Base-by-base conservation (phyloP, 2,113 vertebrate species). In the Phoenicopterus ruber region DNA sequence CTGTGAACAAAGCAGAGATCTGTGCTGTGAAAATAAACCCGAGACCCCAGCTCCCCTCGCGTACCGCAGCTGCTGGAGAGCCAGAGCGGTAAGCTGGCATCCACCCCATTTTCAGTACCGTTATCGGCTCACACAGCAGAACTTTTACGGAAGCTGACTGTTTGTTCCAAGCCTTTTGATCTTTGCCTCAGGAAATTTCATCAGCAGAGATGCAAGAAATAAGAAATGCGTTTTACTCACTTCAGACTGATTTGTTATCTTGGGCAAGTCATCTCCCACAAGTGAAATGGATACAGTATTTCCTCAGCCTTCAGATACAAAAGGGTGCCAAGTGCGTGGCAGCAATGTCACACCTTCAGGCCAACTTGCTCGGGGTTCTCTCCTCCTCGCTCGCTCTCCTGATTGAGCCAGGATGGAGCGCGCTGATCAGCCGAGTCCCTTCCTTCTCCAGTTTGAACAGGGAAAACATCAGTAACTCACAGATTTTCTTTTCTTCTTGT, bases 211-310 rank as follows among this genome's bases (percentile, higher is more conserved):
- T 61, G 26, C n/a, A 81, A 79, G 77, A 47, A 66, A 4, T 36
- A 47, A 82, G 47, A 61, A 54, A 42, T 4, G 4, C 4, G 15
- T 55, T 93, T 86, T 70, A 55, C 26, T 74, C 26, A 34, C 2
- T 47, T 44, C 28, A 3, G 34, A 17, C 9, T 42, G 31, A 49
- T 13, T 4, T 10, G 15, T 66, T 86, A 32, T 5, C 81, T 52
- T 0, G 2, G 20, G 54, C 58, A 82, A 62, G 36, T 32, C 47
- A 79, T 29, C 31, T 90, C 44, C 59, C 76, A 8, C 17, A 8
- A 6, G 79, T 3, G 31, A 21, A 31, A 42, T 0, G 13, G 42
- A 17, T 5, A 6, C 0, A 10, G 17, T 1, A 21, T 16, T 46
- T 66, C 32, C 71, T 77, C 90, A 52, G 42, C 36, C 54, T 49